Conservation (phyloP, 2,113 vertebrate genomes). For the Caretta caretta region DNA sequence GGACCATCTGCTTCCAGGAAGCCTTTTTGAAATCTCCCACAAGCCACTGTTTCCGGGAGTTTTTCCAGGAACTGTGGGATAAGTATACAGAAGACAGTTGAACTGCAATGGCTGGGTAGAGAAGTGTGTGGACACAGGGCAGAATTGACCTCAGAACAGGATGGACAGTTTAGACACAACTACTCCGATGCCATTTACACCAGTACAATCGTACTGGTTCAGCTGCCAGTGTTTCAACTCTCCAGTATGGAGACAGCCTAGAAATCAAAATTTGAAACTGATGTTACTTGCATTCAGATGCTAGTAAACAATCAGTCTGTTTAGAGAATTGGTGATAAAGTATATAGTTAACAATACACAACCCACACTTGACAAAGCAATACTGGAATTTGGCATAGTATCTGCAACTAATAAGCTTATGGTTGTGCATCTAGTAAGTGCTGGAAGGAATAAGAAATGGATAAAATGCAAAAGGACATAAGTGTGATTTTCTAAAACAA, state of each 20-base stretch:
- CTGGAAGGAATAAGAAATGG: background rate
- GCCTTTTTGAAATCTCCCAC: background rate
- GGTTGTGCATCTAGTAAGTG: background rate
- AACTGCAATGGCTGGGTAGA: background rate
- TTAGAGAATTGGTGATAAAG: background rate
- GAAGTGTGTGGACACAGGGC: background rate
- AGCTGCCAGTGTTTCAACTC: background rate
- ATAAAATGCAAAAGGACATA: background rate
- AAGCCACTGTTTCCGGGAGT: background rate
- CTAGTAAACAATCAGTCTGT: background rate
- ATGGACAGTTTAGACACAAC: background rate
- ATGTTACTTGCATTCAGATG: background rate
- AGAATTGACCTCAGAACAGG: background rate
- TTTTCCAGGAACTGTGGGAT: background rate
- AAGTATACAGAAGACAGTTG: background rate
- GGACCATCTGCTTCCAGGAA: background rate
- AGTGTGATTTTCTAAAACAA: background rate
- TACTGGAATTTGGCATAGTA: background rate
- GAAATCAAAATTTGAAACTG: background rate
- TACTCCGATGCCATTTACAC: background rate
- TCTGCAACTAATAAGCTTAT: background rate
- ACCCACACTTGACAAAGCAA: background rate
- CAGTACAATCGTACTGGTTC: background rate
- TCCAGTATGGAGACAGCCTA: background rate
- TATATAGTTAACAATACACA: background rate